These are phyloP conservation scores for Sander lucioperca DNA, from an alignment of 2,113 vertebrate species.

Conservation along the genomic window DNA sequence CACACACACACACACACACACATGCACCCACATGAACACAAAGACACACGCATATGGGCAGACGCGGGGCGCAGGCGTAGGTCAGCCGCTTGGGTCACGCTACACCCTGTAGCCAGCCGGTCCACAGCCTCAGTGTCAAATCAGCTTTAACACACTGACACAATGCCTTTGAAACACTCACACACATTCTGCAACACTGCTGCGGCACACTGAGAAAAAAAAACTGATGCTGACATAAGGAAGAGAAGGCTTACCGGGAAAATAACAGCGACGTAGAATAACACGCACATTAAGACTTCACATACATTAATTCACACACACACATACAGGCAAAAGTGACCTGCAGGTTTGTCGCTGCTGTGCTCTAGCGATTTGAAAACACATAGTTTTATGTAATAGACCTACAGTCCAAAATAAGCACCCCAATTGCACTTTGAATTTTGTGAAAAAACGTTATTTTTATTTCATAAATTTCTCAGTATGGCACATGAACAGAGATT, in stretches of 20 bases:
- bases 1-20: conserved; percentile 17
- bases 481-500: conserved; percentile 83
- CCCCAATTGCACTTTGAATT: conserved; percentile 64
- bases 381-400: conserved; percentile 21
- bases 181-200: conserved; percentile 31
- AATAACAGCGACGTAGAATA: conserved; percentile 20
- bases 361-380: conserved; percentile 18
- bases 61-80: conserved; percentile 61
- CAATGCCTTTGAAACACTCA: conserved; percentile 46
- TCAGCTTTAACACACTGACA: conserved; percentile 67
- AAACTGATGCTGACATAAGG: conserved; percentile 43
- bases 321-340: conserved; percentile 17
- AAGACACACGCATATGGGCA: conserved; percentile 34
- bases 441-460: conserved; percentile 80
- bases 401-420: conserved; percentile 59
- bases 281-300: conserved; percentile 8
- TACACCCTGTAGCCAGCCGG: conserved; percentile 69
- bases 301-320: conserved; percentile 11
- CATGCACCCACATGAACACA: conserved; percentile 17
- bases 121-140: conserved; percentile 68
- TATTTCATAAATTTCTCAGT: conserved; percentile 84
- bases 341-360: conserved; percentile 15
- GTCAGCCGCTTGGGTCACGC: conserved; percentile 66
- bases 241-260: conserved; percentile 19
- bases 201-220: conserved; percentile 23